Conservation (phyloP, 2,797 vertebrate genomes). For the Scolopax rusticola region DNA sequence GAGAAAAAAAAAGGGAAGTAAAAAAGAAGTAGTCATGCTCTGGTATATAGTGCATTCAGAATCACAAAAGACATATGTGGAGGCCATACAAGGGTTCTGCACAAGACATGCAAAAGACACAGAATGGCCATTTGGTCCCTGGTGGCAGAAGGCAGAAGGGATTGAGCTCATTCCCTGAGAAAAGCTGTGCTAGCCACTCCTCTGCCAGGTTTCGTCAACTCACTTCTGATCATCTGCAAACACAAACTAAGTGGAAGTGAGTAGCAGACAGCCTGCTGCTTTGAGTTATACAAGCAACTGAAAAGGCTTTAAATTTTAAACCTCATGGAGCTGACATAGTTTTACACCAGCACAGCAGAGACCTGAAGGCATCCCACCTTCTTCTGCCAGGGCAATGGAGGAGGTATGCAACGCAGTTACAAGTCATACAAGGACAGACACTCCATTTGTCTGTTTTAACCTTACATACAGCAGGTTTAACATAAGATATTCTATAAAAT, state of each 20-base stretch:
- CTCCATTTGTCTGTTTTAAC: neutral
- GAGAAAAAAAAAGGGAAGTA: neutral
- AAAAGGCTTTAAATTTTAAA: neutral
- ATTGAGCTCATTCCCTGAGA: neutral
- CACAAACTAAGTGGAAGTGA: neutral
- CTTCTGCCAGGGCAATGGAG: neutral
- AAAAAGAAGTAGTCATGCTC: neutral
- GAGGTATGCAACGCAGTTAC: fast-evolving
- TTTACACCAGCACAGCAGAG: neutral
- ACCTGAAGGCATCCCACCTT: neutral
- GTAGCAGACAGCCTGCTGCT: neutral
- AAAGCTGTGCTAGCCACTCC: neutral
- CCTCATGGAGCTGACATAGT: neutral
- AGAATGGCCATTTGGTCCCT: too few species aligned
- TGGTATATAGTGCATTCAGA: neutral
- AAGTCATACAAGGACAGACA: neutral
- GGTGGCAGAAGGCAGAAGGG: neutral
- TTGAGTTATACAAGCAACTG: neutral
- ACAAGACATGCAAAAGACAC: neutral
- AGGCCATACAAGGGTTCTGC: neutral
- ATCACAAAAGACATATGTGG: neutral
- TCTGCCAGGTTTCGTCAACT: neutral
- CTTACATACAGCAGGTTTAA: neutral
- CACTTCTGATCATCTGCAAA: neutral
- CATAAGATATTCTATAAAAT: neutral